These are phyloP conservation scores for Neoniphon sammara DNA, from an alignment of 2,797 vertebrate species.

Conservation along the genomic window DNA sequence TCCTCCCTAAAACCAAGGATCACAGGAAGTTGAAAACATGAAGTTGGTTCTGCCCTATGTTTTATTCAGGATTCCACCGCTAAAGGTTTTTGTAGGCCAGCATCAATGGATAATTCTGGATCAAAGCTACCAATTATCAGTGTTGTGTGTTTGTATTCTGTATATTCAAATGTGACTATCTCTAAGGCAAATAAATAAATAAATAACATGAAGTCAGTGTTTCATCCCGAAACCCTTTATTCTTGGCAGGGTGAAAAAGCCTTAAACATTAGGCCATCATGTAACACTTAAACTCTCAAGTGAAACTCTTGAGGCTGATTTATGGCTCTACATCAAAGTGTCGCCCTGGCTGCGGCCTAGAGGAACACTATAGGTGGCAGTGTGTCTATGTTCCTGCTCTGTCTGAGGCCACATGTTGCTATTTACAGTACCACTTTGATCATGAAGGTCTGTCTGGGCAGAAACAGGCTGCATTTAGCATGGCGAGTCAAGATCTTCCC, in stretches of 20 bases:
- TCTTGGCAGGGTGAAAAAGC: background rate
- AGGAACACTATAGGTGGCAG: too few relatives aligned
- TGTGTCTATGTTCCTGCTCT: too few relatives aligned
- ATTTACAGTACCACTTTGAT: too few relatives aligned
- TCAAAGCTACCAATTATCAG: background rate
- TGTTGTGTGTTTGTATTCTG: too few relatives aligned
- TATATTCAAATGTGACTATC: background rate
- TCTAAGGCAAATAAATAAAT: background rate
- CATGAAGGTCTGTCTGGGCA: too few relatives aligned
- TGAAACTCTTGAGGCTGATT: too few relatives aligned
- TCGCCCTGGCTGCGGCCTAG: too few relatives aligned
- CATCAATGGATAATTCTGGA: background rate
- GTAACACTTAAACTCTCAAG: too few relatives aligned
- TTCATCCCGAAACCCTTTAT: background rate
- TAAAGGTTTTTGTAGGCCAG: background rate
- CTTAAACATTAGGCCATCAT: background rate
- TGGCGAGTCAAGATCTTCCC: too few relatives aligned
- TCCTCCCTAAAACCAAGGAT: slow-evolving; percentile 24
- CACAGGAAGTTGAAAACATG: slow-evolving; percentile 2
- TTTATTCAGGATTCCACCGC: slow-evolving; percentile 29
- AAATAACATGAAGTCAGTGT: background rate
- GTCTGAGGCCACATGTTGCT: too few relatives aligned
- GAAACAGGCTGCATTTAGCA: background rate
- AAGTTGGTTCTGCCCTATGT: background rate
- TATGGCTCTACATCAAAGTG: too few relatives aligned